phyloP scores from a whole-genome alignment of 1,140 invertebrate species.

The Trichonephila clavipes region DNA sequence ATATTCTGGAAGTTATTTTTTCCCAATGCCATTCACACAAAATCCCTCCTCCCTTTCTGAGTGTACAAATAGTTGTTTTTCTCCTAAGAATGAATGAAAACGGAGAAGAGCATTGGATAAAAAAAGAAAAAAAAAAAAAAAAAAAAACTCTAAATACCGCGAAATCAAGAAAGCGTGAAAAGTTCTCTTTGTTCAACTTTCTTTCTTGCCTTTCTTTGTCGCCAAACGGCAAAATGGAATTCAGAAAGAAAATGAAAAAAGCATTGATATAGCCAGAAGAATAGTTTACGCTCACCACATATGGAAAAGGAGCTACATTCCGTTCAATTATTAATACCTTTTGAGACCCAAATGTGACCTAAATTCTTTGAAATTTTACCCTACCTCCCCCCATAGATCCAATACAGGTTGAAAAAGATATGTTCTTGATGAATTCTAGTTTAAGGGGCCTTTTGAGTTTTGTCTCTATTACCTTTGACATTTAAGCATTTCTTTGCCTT shows the following conservation, averaged over 20 bases:
- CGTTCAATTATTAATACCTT: background rate
- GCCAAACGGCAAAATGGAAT: background rate
- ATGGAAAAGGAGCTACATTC: background rate
- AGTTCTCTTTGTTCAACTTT: background rate
- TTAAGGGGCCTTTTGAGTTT: no score
- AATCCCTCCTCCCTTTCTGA: background rate
- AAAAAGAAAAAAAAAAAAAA: background rate
- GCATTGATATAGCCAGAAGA: background rate
- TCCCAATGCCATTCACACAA: background rate
- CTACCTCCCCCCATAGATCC: background rate
- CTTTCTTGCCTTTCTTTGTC: background rate
- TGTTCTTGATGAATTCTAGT: no score
- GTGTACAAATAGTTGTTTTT: background rate
- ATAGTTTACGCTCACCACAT: background rate
- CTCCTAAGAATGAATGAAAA: background rate
- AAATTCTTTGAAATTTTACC: background rate
- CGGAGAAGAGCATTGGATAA: background rate
- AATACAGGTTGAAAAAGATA: no score
- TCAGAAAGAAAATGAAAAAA: background rate
- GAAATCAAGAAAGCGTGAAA: conserved; percentile 20
- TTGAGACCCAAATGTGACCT: background rate
- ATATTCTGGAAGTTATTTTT: no score
- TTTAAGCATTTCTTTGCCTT: no score
- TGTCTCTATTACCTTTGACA: no score
- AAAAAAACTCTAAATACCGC: background rate